Percentiles rank a stretch among this genome's conserved stretches.
phyloP scores from a whole-genome alignment of 1,140 invertebrate species.

The Caenorhabditis latens region DNA sequence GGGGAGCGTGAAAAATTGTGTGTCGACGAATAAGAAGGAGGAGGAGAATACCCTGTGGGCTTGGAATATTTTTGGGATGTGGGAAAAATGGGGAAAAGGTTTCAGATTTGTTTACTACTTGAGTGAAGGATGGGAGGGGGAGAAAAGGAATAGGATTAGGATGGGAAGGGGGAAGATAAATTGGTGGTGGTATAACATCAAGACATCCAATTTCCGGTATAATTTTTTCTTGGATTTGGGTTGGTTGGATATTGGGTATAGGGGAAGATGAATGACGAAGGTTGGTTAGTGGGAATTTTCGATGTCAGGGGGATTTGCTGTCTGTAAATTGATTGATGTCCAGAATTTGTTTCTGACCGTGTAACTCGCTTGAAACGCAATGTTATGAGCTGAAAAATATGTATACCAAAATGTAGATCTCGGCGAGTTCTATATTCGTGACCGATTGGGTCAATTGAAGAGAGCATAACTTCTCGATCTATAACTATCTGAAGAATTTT shows the following conservation, averaged over 20 bases:
- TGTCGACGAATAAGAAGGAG: not conserved
- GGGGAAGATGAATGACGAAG: not conserved
- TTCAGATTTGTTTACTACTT: conserved; percentile 16
- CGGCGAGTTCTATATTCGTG: too few relatives aligned
- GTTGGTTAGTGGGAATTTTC: too few relatives aligned
- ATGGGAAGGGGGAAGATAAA: not conserved
- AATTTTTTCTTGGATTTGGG: too few relatives aligned
- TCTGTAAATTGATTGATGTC: too few relatives aligned
- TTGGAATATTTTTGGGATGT: not conserved
- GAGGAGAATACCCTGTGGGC: conserved; percentile 35
- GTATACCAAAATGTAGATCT: too few relatives aligned
- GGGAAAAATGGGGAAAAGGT: not conserved
- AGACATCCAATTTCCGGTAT: not conserved
- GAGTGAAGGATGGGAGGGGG: not conserved
- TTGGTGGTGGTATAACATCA: not conserved
- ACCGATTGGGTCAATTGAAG: too few relatives aligned
- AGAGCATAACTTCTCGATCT: too few relatives aligned
- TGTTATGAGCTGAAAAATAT: too few relatives aligned
- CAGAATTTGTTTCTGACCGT: too few relatives aligned
- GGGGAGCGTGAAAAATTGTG: not conserved
- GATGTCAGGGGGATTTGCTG: too few relatives aligned
- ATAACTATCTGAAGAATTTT: too few relatives aligned
- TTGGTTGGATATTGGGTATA: not conserved
- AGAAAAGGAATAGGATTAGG: not conserved
- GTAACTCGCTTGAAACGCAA: too few relatives aligned